Conservation (phyloP, 2,113 vertebrate species). For the Catharus fuscescens region DNA sequence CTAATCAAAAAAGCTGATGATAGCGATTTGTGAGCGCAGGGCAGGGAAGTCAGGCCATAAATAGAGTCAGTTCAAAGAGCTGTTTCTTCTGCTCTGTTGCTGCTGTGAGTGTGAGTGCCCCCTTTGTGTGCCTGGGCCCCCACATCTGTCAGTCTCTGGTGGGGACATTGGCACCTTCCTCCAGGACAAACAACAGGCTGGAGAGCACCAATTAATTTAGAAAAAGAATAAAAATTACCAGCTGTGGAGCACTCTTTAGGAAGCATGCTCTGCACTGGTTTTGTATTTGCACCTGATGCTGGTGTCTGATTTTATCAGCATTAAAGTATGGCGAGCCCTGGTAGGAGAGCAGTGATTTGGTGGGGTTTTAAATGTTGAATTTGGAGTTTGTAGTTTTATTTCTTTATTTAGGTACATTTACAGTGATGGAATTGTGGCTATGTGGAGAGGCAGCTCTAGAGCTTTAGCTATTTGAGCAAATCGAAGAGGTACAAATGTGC, state of each 20-base stretch:
- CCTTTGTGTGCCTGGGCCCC: conserved; percentile 38
- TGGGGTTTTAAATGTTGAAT: background rate
- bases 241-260: background rate
- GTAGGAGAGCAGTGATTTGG: background rate
- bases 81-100: conserved; percentile 52
- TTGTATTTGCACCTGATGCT: background rate
- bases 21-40: conserved; percentile 42
- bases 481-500: background rate
- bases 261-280: too few relatives aligned
- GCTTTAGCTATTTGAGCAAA: background rate
- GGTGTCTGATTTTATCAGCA: background rate
- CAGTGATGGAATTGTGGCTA: background rate
- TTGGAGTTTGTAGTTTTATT: background rate
- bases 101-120: background rate
- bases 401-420: background rate
- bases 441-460: background rate
- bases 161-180: background rate
- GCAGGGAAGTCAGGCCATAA: conserved; percentile 53
- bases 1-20: conserved; percentile 38
- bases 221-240: background rate
- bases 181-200: background rate
- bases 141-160: conserved; percentile 52
- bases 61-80: conserved; percentile 58
- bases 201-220: background rate
- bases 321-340: too few relatives aligned